Evolutionary conservation across 1,140 invertebrate genomes (phyloP), one percentile per base, ranked within the genome.

Genomic region (Scaptomyza montana): DNA sequence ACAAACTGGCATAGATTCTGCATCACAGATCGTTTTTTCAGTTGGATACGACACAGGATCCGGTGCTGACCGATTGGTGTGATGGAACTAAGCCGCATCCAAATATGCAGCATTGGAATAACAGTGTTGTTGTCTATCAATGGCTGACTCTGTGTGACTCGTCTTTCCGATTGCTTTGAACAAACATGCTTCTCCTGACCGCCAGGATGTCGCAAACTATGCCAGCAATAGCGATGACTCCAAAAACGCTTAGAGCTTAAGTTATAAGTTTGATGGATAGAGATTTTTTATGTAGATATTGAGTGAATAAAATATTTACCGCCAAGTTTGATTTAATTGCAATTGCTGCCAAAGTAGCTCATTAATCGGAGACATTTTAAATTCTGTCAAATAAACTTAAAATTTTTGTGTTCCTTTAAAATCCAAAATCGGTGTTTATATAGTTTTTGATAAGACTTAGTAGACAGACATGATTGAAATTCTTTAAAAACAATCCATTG

Each of bases 21-120:
- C 5, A 62, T 33, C 33, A 81, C 9, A 5, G 66, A n/a, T 3
- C 70, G 74, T 7, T 73, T 41, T 4, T 46, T 49, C n/a, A 82
- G n/a, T 16, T n/a, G 41, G 10, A 28, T 2, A 6, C 50, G 51
- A n/a, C 9, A 30, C 5, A 16, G 10, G 9, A 2, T 10, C 0
- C 41, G 41, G 30, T 19, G 66, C 4, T 33, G 19, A 2, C 5
- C 10, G n/a, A 5, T 1, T 3, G 21, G 3, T 0, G 2, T 6
- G 3, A 30, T 6, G 2, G 21, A 9, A 6, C 45, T 50, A 0
- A 72, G 62, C 0, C 54, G 62, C 39, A 66, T 39, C 62, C 69
- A 72, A n/a, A 72, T 46, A 21, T 72, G 46, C 39, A 66, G n/a
- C 19, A 72, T 2, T 1, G 69, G 69, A 10, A 66, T 47, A 21